Evolutionary conservation across 2,888 invertebrate genomes (phyloP).

Genomic region (Amblyjoppa proteus): DNA sequence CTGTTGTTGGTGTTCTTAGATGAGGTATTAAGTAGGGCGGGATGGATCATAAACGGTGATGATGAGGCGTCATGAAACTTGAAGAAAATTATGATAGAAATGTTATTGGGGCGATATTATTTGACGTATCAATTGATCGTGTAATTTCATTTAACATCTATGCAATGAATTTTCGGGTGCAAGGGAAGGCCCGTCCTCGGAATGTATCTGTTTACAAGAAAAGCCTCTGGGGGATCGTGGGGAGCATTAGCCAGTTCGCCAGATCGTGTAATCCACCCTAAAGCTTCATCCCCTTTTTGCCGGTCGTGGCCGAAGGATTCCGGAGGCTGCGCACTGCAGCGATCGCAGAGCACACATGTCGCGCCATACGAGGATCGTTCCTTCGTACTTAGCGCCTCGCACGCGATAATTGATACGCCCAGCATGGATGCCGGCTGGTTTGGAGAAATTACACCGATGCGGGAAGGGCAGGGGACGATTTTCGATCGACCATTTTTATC

Average conservation of each 20-base stretch:
- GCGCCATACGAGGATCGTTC: slow-evolving; percentile 68
- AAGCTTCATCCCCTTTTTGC: slow-evolving; percentile 57
- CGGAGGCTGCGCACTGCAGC: background rate
- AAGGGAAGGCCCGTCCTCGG: slow-evolving; percentile 9
- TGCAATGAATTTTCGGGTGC: slow-evolving; percentile 41
- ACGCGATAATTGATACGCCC: slow-evolving; percentile 71
- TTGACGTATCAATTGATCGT: slow-evolving; percentile 54
- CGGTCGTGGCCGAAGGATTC: slow-evolving; percentile 23
- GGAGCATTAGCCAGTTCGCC: slow-evolving; percentile 64
- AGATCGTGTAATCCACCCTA: slow-evolving; percentile 64
- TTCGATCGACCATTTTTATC: background rate
- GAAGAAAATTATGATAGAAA: background rate
- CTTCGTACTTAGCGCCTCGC: slow-evolving; percentile 69
- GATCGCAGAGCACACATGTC: slow-evolving; percentile 70
- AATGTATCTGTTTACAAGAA: slow-evolving; percentile 59
- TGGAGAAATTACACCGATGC: slow-evolving; percentile 14
- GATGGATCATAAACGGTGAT: background rate
- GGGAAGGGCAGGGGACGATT: slow-evolving; percentile 9
- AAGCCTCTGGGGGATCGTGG: slow-evolving; percentile 48
- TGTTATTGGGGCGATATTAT: slow-evolving; percentile 22
- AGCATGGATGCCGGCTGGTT: slow-evolving; percentile 22
- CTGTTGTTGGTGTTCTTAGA: background rate
- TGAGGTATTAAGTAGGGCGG: background rate
- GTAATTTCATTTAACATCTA: slow-evolving; percentile 31
- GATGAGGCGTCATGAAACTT: background rate